A percentile compares a stretch with the other conserved stretches of the same genome.
Conservation (phyloP, 1,140 invertebrate genomes). For the Drosophila lacteicornis region DNA sequence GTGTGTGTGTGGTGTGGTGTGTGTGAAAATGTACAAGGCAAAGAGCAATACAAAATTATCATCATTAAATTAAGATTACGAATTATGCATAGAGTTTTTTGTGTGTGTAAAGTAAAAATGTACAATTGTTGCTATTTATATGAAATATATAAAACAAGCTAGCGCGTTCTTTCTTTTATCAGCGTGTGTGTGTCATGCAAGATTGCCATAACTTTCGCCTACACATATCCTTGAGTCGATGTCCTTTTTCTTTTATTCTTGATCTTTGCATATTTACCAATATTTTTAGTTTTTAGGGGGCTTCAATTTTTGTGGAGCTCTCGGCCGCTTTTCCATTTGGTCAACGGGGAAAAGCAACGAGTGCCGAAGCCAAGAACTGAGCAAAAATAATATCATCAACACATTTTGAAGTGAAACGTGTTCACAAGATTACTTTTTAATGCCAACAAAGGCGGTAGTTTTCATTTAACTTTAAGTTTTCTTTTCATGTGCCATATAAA, state of each 20-base stretch:
- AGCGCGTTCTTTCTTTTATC: conserved; percentile 51
- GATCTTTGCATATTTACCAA: conserved; percentile 58
- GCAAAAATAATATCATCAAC: conserved; percentile 56
- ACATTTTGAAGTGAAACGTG: conserved; percentile 52
- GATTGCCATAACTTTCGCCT: conserved; percentile 75
- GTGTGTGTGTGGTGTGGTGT: conserved; percentile 16
- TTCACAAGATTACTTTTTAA: conserved; percentile 65
- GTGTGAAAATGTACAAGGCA: conserved; percentile 80
- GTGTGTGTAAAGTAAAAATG: conserved; percentile 73
- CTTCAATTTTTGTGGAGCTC: conserved; percentile 37
- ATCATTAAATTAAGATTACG: conserved; percentile 71
- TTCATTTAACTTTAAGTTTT: conserved; percentile 32
- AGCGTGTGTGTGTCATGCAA: conserved; percentile 47
- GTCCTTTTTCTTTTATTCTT: conserved; percentile 5
- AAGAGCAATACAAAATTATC: conserved; percentile 75
- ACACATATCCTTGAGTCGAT: conserved; percentile 39
- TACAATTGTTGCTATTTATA: conserved; percentile 78
- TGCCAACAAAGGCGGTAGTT: conserved; percentile 24
- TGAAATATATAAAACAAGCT: conserved; percentile 75
- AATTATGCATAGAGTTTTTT: conserved; percentile 46
- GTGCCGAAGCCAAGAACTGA: conserved; percentile 44
- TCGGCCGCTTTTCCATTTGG: conserved; percentile 61
- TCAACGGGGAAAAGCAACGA: conserved; percentile 67
- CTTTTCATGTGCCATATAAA: conserved; percentile 64
- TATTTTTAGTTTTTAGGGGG: conserved; percentile 52